phyloP scores from a whole-genome alignment of 2,888 invertebrate genomes.

The Diabrotica balteata region DNA sequence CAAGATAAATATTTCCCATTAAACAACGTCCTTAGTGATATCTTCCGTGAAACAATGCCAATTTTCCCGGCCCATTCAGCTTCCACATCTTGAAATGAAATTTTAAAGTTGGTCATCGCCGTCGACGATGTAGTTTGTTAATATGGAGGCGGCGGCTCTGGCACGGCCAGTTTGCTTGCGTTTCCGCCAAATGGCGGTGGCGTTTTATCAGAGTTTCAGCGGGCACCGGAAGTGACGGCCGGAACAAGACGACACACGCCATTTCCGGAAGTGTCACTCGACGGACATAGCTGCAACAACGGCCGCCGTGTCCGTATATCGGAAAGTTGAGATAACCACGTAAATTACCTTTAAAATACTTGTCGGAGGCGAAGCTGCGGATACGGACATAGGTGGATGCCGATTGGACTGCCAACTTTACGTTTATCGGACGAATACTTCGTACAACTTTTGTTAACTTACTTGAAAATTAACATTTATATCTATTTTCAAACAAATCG shows the following conservation, averaged over 20 bases:
- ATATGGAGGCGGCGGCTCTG: conserved; percentile 13
- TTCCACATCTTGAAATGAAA: too few relatives aligned
- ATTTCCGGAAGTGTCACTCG: conserved; percentile 60
- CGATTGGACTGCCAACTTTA: conserved; percentile 1
- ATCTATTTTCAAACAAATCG: too few relatives aligned
- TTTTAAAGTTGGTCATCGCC: too few relatives aligned
- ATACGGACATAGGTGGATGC: background rate
- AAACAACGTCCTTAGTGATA: too few relatives aligned
- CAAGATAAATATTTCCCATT: too few relatives aligned
- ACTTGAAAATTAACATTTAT: too few relatives aligned
- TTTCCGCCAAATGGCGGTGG: conserved; percentile 25
- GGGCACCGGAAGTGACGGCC: conserved; percentile 60
- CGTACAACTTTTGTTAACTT: background rate
- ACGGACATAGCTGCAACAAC: conserved; percentile 44
- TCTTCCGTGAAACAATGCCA: too few relatives aligned
- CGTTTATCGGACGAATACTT: conserved; percentile 2
- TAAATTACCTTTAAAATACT: conserved; percentile 26
- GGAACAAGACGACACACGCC: conserved; percentile 62
- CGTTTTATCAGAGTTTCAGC: conserved; percentile 56
- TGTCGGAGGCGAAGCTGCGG: background rate
- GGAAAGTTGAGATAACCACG: conserved; percentile 24
- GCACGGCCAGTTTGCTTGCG: conserved; percentile 19
- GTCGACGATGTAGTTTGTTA: background rate
- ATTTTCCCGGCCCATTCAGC: too few relatives aligned
- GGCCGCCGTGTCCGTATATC: conserved; percentile 8